These are phyloP conservation scores for Mycalesis mineus DNA, from an alignment of 2,888 invertebrate genomes.

Conservation along the genomic window DNA sequence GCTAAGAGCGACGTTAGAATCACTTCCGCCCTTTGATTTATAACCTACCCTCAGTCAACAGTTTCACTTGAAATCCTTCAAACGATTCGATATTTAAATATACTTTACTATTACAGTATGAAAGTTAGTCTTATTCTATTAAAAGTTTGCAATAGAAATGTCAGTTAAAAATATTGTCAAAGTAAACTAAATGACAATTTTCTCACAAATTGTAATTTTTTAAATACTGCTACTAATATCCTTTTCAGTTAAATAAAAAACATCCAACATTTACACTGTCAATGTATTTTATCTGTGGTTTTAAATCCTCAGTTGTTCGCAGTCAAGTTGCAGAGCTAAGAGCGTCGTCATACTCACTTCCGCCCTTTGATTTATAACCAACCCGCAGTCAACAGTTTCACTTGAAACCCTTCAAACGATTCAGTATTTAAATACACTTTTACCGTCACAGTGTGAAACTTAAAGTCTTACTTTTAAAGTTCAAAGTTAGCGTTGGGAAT, in stretches of 20 bases:
- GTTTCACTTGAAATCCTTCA: constrained; percentile 20
- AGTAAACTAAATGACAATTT: no score
- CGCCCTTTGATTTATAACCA: constrained; percentile 48
- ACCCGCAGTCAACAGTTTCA: constrained; percentile 24
- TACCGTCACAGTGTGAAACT: constrained; percentile 16
- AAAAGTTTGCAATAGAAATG: constrained; percentile 6
- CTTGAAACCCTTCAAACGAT: constrained; percentile 18
- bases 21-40: constrained; percentile 48
- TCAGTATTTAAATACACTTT: constrained; percentile 24
- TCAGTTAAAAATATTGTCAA: no score
- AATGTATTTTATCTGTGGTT: constrained; percentile 7
- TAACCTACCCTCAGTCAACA: constrained; percentile 31
- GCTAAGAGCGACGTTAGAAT: constrained; percentile 38
- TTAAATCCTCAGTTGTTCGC: constrained; percentile 15
- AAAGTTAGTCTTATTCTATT: constrained; percentile 15
- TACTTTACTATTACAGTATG: constrained; percentile 13
- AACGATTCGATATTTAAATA: constrained; percentile 23
- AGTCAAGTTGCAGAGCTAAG: constrained; percentile 34
- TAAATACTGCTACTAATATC: no score
- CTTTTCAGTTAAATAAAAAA: background rate
- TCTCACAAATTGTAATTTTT: no score
- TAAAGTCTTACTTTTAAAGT: constrained; percentile 15
- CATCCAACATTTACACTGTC: background rate
- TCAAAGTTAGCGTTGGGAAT: constrained; percentile 7
- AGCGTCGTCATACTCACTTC: constrained; percentile 38